phyloP scores from a whole-genome alignment of 2,113 vertebrate genomes.

The Ptyas mucosa region DNA sequence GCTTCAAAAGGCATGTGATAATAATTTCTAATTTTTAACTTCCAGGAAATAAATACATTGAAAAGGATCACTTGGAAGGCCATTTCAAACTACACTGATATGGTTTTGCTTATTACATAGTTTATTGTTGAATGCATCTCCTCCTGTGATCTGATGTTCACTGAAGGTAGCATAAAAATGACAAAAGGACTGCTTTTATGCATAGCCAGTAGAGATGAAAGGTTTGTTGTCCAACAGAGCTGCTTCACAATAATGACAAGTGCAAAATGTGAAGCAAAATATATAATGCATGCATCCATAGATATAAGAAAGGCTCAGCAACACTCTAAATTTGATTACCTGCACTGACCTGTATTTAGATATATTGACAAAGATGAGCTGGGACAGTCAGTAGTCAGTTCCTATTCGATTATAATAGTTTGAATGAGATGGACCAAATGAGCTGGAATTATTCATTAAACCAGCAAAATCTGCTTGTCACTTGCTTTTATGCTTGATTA shows the following conservation, averaged over 20 bases:
- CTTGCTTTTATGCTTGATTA: conserved; percentile 52
- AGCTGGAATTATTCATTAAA: conserved; percentile 63
- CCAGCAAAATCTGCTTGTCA: conserved; percentile 62
- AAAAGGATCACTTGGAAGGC: conserved; percentile 17
- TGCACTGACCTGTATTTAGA: conserved; percentile 53
- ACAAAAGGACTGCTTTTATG: neutral
- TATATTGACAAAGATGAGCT: conserved; percentile 50
- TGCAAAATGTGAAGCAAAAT: neutral
- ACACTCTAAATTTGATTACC: conserved; percentile 42
- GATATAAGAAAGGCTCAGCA: neutral
- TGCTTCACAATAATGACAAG: neutral
- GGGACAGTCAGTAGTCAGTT: conserved; percentile 54
- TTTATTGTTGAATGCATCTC: conserved; percentile 8
- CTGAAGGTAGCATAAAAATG: neutral
- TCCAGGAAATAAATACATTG: conserved; percentile 9
- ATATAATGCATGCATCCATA: neutral
- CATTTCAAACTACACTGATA: conserved; percentile 15
- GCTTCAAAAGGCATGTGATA: neutral
- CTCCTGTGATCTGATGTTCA: neutral
- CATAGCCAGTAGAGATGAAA: neutral
- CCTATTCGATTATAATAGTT: conserved; percentile 38
- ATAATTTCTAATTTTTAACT: conserved; percentile 15
- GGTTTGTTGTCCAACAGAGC: neutral
- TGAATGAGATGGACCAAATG: conserved; percentile 54
- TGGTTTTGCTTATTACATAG: neutral